Base-by-base conservation (phyloP, 1,140 invertebrate species). In the Drosophila funebris region DNA sequence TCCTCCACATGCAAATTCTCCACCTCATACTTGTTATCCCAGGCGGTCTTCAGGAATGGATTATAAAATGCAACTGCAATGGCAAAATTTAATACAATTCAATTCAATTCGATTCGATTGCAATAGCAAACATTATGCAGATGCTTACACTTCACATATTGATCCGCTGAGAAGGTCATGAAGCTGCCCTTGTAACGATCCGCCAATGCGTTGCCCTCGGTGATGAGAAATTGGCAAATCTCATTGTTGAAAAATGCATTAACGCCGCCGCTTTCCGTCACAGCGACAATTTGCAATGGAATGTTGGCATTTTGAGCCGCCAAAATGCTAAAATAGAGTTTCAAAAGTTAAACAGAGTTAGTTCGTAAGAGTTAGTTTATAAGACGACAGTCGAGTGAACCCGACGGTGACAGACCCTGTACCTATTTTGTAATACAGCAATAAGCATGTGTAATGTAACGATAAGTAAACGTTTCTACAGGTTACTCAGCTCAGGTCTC, bases 1-100 rank as follows among this genome's bases (percentile, higher is more conserved):
- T 96, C 96, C 92, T 98, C 97, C 94, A 98, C 95, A 85, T 97
- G 96, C 92, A 98, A 97, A 90, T 97, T 96, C 90, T 99, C 98
- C 60, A 98, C 98, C 92, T 98, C 97, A 29, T 97, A 96, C 81
- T 99, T 98, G 79, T 97, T 96, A 82, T 98, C 97, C 97, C 97
- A 98, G 11, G 97, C 97, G 92, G 97, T 97, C 91, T 98, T 97
- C 92, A 99, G 97, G 93, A 99, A 99, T 52, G 97, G 97, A 44
- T 96, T 97, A 92, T 98, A 99, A 92, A 98, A 98, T 37, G 97
- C 97, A 87, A 97, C 97, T 98, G 92, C 2, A 94, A 93, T 72
- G 72, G 93, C 67, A 76, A 44, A 61, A 58, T 68, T 22, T 22
- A 76, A 67, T 66, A 5, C 14, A 29, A 36, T 24, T 8, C 3